Evolutionary conservation across 2,113 vertebrate species (phyloP), one percentile per base, ranked within the genome.

Genomic region (Eurypyga helias): DNA sequence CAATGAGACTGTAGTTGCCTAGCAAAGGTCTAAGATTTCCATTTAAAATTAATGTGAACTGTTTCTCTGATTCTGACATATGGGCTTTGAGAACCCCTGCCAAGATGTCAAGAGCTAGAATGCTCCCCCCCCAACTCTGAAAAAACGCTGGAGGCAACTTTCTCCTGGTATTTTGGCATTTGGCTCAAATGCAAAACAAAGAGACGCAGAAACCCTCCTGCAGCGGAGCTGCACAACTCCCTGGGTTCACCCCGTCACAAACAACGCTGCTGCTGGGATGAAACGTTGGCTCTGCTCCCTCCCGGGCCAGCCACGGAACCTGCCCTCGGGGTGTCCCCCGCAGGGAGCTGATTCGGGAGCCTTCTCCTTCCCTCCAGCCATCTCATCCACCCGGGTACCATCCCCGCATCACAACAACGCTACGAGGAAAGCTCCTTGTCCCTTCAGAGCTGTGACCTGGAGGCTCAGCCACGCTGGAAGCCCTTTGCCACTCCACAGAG

Each of bases 41-140:
- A 95, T 97, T 94, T 97, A 93, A 97, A 97, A 97, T 94, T 82
- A 97, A 97, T 93, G 92, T 94, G 86, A 97, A 93, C 94, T 90
- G 92, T 89, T 94, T 73, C 93, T 61, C 86, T 79, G 38, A 75
- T 52, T 89, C 80, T 94, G 96, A 94, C 97, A 97, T 96, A 96
- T 96, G 96, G 96, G 95, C 91, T 95, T 19, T 71, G 90, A 84
- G 95, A 95, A 81, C 33, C 94, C 92, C 95, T 93, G 95, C 97
- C 96, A 97, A 97, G 93, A 97, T 96, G 92, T 93, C 94, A 87
- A 76, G 90, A 95, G 96, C 89, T 5, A 92, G 94, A 91, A 92
- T 69, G 92, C 89, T 95, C 88, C 92, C 87, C 83, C 80, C 87
- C 51, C 75, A 61, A 38, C 79, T 86, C 89, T 5, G 0, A 64